These are phyloP conservation scores for Mnemiopsis leidyi DNA, from an alignment of 37 sponge, comb jelly and placozoan genomes.

Conservation along the genomic window DNA sequence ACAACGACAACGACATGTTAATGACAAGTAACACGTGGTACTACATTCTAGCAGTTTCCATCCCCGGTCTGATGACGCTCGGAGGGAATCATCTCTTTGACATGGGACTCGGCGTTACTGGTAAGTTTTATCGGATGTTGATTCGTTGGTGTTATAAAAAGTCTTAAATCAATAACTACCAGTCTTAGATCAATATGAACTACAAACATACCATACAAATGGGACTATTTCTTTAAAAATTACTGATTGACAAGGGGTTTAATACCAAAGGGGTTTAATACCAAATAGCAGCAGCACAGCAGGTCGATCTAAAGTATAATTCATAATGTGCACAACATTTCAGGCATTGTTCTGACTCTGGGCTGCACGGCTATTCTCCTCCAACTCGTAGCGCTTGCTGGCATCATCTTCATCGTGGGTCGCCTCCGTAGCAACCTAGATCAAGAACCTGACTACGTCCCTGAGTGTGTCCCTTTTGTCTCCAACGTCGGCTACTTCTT, in stretches of 20 bases:
- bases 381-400: constrained; percentile 21
- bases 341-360: background rate
- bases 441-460: background rate
- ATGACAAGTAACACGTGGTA: constrained; percentile 29
- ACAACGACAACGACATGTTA: background rate
- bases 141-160: too few species aligned
- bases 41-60: background rate
- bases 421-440: background rate
- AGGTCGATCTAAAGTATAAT: too few species aligned
- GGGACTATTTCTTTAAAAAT: too few species aligned
- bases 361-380: background rate
- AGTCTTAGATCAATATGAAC: too few species aligned
- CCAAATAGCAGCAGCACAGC: too few species aligned
- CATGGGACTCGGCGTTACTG: background rate
- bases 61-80: constrained; percentile 8
- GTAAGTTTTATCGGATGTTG: too few species aligned
- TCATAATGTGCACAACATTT: background rate
- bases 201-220: too few species aligned
- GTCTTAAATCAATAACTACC: too few species aligned
- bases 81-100: constrained; percentile 11
- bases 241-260: too few species aligned
- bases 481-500: background rate
- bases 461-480: background rate
- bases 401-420: constrained; percentile 4
- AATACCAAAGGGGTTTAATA: too few species aligned